Evolutionary conservation across 1,140 invertebrate species (phyloP), one percentile per base, ranked within the genome.

Genomic region (Papilio glaucus): DNA sequence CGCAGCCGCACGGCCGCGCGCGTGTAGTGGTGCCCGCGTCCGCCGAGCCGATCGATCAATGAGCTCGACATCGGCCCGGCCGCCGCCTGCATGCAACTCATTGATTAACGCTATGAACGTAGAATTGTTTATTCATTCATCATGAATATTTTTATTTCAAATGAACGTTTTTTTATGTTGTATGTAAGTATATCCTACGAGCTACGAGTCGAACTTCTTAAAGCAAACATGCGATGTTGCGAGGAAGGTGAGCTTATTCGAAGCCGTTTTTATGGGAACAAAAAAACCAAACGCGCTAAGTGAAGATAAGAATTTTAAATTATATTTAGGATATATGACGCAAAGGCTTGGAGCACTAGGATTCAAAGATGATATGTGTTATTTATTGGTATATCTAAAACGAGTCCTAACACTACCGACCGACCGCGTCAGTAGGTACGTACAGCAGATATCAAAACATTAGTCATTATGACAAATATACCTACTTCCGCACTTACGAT

Each of bases 91-190:
- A 90, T 91, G 88, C 87, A 89, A 91, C 84, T 91, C 90, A 92
- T 92, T 92, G 89, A 92, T 92, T 92, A 92, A 91, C 88, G 87
- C 88, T 90, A 91, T 91, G 91, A 91, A 91, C 89, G 89, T 90
- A 87, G 86, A 90, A 92, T 91, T 92, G 88, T 92, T 91, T 90
- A 92, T 91, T 91, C 90, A 92, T 92, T 92, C 89, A 91, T 90
- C 84, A 89, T 91, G 82, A 88, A 90, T 89, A 91, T 85, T 90
- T 88, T 91, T 86, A 89, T 90, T 87, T 85, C 75, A 85, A 89
- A 89, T 87, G 74, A 85, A 86, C 72, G 82, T 85, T 86, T 87
- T 86, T 53, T 53, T 53, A 53, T 87, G 79, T 82, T 82, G 77
- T 81, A 78, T 73, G 80, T 78, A 49, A 6, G 21, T 57, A 57